Percentiles rank a stretch among this genome's conserved stretches.
Conservation (phyloP, 2,113 vertebrate species). For the Elaphurus davidianus region DNA sequence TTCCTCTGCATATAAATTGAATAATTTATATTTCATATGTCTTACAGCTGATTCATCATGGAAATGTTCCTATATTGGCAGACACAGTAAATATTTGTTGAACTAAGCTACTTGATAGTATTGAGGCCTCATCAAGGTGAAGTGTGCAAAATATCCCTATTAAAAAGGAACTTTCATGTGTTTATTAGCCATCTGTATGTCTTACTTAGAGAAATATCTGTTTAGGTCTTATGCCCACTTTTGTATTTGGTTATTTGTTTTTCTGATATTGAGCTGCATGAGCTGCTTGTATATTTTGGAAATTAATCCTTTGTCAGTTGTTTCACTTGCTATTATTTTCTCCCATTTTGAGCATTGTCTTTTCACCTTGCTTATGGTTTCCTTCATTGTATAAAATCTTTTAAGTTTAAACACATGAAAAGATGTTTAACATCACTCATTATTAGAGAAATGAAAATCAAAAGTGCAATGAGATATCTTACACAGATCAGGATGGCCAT, state of each 20-base stretch:
- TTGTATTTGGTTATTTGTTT: not conserved
- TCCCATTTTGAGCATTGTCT: not conserved
- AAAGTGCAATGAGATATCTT: not conserved
- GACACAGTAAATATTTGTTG: not conserved
- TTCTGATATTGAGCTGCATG: not conserved
- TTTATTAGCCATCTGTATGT: not conserved
- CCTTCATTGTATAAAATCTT: not conserved
- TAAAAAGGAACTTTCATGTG: not conserved
- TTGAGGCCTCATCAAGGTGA: not conserved
- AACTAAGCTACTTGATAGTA: not conserved
- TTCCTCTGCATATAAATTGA: not conserved
- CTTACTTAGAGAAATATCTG: not conserved
- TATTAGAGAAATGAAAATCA: not conserved
- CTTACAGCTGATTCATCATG: constrained; percentile 20
- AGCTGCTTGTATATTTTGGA: not conserved
- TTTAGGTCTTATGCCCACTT: not conserved
- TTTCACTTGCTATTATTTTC: not conserved
- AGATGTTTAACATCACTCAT: not conserved
- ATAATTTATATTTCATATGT: constrained; percentile 4
- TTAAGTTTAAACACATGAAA: not conserved
- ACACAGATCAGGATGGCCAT: not conserved
- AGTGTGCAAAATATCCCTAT: not conserved
- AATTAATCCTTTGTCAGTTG: not conserved
- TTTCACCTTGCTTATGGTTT: not conserved
- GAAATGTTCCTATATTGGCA: constrained; percentile 7